Evolutionary conservation across 2,113 vertebrate genomes (phyloP), one percentile per base, ranked within the genome.

Genomic region (Onychostoma macrolepis): DNA sequence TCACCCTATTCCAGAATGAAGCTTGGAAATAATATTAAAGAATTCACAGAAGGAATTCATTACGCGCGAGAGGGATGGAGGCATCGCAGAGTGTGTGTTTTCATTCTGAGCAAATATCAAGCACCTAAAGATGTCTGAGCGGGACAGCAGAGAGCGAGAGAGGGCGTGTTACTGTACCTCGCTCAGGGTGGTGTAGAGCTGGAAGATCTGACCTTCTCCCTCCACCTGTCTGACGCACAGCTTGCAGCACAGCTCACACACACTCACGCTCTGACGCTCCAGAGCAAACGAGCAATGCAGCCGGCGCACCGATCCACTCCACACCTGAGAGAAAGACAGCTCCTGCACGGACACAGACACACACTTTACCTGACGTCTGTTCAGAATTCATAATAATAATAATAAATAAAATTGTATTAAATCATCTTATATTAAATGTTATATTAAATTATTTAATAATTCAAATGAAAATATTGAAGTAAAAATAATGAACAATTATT

Each of bases 171-270:
- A 28, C 45, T 19, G 90, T 91, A 99, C 98, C 96, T 99, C 98
- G 11, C 96, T 97, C 84, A 99, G 90, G 0, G 96, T 96, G 43
- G 96, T 98, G 93, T 96, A 96, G 38, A 99, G 95, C 92, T 99
- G 98, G 91, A 99, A 99, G 88, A 99, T 99, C 94, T 99, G 97
- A 11, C 98, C 98, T 90, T 99, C 98, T 72, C 98, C 98, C 92
- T 99, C 98, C 0, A 99, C 98, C 93, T 99, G 98, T 6, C 98
- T 94, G 84, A 99, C 97, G 0, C 98, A 99, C 33, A 99, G 96
- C 89, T 99, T 99, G 90, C 98, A 99, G 67, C 96, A 93, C 81
- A 99, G 94, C 85, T 99, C 97, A 89, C 95, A 88, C 0, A 97
- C 98, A 89, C 90, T 94, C 85, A 95, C 90, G 84, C 95, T 97